Percentiles rank a stretch among this genome's conserved stretches.
phyloP scores from a whole-genome alignment of 2,797 vertebrate genomes.

The Squalus acanthias region DNA sequence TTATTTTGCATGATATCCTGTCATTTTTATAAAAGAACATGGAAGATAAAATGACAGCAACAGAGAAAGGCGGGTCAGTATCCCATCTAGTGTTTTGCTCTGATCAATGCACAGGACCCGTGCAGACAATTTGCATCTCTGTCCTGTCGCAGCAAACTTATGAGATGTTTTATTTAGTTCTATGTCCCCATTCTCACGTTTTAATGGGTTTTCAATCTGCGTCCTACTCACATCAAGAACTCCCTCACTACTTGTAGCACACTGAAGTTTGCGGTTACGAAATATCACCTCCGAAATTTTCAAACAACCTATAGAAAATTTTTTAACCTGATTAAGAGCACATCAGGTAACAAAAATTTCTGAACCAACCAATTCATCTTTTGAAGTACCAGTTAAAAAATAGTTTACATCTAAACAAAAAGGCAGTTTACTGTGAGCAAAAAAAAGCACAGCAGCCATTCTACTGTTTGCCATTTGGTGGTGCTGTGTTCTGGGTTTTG shows the following conservation, averaged over 20 bases:
- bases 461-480: background rate
- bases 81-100: background rate
- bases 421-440: background rate
- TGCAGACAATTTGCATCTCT: background rate
- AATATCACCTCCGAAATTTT: background rate
- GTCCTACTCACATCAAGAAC: too few species aligned
- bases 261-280: too few species aligned
- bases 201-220: background rate
- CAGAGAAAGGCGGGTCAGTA: background rate
- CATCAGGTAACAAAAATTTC: background rate
- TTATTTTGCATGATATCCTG: background rate
- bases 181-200: background rate
- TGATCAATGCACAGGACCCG: background rate
- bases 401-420: background rate
- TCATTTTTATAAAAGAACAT: background rate
- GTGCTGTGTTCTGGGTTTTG: conserved; percentile 3
- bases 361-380: background rate
- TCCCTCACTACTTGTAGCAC: too few species aligned
- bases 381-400: background rate
- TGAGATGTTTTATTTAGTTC: background rate
- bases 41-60: background rate
- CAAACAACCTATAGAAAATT: background rate
- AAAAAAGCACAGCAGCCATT: background rate
- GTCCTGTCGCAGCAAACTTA: background rate
- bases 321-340: background rate